Base-by-base conservation (phyloP, 2,888 invertebrate species). In the Parelbella ahira region DNA sequence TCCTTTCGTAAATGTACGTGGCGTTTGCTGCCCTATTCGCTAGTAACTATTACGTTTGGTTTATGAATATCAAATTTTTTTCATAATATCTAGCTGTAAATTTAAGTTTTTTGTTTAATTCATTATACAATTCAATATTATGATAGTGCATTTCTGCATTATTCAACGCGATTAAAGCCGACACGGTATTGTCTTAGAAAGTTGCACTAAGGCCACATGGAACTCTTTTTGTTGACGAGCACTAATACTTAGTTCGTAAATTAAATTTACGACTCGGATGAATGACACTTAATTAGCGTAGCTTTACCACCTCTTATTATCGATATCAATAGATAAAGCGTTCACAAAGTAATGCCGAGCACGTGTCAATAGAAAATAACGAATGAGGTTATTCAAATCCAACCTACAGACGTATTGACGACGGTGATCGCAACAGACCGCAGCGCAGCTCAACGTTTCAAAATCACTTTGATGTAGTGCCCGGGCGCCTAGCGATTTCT, bases 401-500 rank as follows among this genome's bases (percentile, higher is more conserved):
- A 42, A 63, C 67, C 63, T 62, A 60, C 54, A 61, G 61, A 50
- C 61, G 76, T 71, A 70, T 71, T 65, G 69, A 69, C 70, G 70
- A 68, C 68, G 59, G 59, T 56, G 59, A 56, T 27, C 47, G 47
- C 37, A 44, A 49, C 63, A 62, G 69, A 72, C 69, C 70, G 67
- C 65, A 54, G 57, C 45, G 56, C 60, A 60, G 63, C 61, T 63
- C 63, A 68, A 72, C 68, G 67, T 72, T 72, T 65, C 63, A 63
- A 68, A 60, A 69, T 69, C 67, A 60, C 63, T 70, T 71, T 73
- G 71, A 73, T 75, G 69, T 69, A 72, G 63, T 68, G 60, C 48
- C 58, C 58, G 51, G 56, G 58, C 60, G 60, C 57, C 65, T 60
- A 66, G 63, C 61, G 63, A 64, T 60, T 58, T 58, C 58, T 49